Percentiles rank a stretch among this genome's conserved stretches.
These are phyloP conservation scores for Myotis lucifugus DNA, from an alignment of 2,113 vertebrate genomes.

Conservation along the genomic window DNA sequence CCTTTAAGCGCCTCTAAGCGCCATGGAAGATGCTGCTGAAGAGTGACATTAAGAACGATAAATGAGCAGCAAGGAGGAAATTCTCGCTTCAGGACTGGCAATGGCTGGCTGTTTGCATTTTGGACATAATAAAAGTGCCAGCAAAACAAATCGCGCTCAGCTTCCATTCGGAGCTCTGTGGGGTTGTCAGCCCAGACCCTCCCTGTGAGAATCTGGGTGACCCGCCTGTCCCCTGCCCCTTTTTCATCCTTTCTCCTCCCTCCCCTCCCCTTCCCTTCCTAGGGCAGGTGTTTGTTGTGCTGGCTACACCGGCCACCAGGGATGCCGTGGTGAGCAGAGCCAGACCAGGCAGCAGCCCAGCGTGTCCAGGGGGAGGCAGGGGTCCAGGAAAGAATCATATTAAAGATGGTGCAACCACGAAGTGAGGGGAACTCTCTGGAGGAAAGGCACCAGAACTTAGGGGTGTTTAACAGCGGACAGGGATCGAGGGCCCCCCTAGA, in stretches of 20 bases:
- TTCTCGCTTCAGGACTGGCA: rapidly evolving
- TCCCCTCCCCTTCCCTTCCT: too few relatives aligned
- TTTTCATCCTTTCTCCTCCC: rapidly evolving
- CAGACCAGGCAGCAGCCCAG: too few relatives aligned
- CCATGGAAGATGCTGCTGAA: rapidly evolving
- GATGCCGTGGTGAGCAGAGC: rapidly evolving
- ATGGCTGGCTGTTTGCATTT: background rate
- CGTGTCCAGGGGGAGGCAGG: background rate
- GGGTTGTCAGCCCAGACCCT: rapidly evolving
- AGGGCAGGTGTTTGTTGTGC: background rate
- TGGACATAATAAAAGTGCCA: background rate
- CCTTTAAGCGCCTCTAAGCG: background rate
- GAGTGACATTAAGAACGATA: rapidly evolving
- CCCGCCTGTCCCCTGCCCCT: background rate
- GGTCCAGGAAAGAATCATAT: rapidly evolving
- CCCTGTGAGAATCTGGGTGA: background rate
- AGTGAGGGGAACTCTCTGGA: background rate
- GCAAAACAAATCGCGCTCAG: background rate
- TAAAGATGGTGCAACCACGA: background rate
- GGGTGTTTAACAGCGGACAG: background rate
- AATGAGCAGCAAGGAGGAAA: background rate
- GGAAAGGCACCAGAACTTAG: background rate
- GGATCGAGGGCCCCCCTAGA: rapidly evolving
- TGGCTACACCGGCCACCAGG: background rate
- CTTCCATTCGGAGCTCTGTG: rapidly evolving